A percentile compares a stretch with the other conserved stretches of the same genome.
Evolutionary conservation across 1,140 invertebrate genomes (phyloP).

Genomic region (Bombyx mori): DNA sequence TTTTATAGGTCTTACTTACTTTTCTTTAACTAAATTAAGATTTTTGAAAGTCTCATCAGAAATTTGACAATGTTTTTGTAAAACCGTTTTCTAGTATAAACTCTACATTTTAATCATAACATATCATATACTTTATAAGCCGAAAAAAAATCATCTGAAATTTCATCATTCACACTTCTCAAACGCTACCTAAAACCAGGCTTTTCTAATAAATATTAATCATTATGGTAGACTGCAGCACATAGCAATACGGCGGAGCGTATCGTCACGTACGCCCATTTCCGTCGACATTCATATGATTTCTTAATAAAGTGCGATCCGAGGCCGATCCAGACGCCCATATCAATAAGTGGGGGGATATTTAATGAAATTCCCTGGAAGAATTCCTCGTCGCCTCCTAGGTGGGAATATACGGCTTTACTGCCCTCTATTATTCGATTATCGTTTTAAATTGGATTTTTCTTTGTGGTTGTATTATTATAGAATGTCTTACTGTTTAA

Average conservation of each 20-base stretch:
- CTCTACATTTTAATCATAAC: no score
- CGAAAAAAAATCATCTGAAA: no score
- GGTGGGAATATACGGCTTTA: slow-evolving; percentile 25
- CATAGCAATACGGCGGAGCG: slow-evolving; percentile 41
- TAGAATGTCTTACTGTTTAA: no score
- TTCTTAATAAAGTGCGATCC: slow-evolving; percentile 64
- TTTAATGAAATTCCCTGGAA: slow-evolving; percentile 61
- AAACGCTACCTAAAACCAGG: no score
- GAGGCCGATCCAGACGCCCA: slow-evolving; percentile 47
- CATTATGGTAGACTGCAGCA: background rate
- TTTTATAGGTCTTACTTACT: no score
- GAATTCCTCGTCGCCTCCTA: slow-evolving; percentile 44
- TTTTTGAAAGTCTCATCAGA: no score
- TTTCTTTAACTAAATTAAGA: no score
- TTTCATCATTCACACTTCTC: no score
- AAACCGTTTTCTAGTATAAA: no score
- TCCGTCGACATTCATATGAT: slow-evolving; percentile 51
- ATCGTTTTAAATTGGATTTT: slow-evolving; percentile 14
- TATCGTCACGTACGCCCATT: slow-evolving; percentile 56
- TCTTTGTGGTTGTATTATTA: background rate
- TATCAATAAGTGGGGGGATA: slow-evolving; percentile 60
- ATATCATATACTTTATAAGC: no score
- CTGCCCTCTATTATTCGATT: slow-evolving; percentile 11
- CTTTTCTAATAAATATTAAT: no score
- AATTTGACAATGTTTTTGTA: no score